phyloP scores from a whole-genome alignment of 2,113 vertebrate species.

The Epinephelus moara region DNA sequence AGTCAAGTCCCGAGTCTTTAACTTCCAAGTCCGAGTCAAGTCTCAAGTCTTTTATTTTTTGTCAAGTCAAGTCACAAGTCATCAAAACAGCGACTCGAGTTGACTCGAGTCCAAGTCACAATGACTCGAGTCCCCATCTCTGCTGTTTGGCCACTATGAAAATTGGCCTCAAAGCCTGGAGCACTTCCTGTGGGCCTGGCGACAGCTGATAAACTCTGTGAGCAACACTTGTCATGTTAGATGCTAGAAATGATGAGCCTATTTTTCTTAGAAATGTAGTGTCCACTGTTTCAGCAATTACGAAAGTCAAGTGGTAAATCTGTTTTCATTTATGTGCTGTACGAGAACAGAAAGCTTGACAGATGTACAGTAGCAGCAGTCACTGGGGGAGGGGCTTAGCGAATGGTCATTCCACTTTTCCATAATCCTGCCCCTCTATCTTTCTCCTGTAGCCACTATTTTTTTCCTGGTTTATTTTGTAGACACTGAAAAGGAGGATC shows the following conservation, averaged over 20 bases:
- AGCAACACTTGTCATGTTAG: not conserved
- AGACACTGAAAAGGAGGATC: not conserved
- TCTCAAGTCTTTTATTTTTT: no score
- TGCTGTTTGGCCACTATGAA: no score
- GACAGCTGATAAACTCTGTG: not conserved
- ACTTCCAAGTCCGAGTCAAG: no score
- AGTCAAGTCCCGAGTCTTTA: no score
- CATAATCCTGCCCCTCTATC: not conserved
- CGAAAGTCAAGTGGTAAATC: not conserved
- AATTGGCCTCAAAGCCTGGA: no score
- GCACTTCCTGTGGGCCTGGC: not conserved
- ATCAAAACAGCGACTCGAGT: no score
- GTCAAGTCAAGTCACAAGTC: no score
- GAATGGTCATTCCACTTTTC: not conserved
- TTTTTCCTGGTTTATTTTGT: constrained; percentile 4
- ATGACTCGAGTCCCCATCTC: no score
- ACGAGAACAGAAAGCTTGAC: not conserved
- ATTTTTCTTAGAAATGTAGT: no score
- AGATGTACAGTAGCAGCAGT: not conserved
- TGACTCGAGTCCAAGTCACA: no score
- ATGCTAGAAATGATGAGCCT: not conserved
- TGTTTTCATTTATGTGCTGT: not conserved
- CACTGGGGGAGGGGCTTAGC: not conserved
- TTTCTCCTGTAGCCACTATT: not conserved
- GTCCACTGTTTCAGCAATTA: not conserved